Base-by-base conservation (phyloP, 2,113 vertebrate species). In the Ptychochromis oligacanthus region DNA sequence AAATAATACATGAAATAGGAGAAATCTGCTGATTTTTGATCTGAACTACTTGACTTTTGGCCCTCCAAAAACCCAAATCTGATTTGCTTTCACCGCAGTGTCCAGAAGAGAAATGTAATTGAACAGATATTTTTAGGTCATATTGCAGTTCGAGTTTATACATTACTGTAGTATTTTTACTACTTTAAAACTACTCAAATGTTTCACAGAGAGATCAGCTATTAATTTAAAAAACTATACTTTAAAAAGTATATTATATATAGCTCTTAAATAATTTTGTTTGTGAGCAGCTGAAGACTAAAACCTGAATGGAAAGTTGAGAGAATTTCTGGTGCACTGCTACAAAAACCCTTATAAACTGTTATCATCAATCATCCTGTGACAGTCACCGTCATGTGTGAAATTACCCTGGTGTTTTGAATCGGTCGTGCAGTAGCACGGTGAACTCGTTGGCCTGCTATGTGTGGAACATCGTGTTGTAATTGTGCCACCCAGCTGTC, bases 401-500 rank as follows among this genome's bases (percentile, higher is more conserved):
- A 91, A 92, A 88, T 89, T 36, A 65, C 64, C 85, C 86, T 28
- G 82, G 62, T 91, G 88, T 91, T 88, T 90, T 88, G 75, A 90
- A 89, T 85, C 82, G 22, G 80, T 54, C 2, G 62, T 87, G 85
- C 87, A 78, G 83, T 59, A 81, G 84, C 75, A 78, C 89, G 82
- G 4, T 89, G 92, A 93, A 92, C 93, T 10, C 70, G 36, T 60
- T 93, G 90, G 87, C 91, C 91, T 11, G 56, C 79, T 26, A 4
- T 57, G 64, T 49, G 58, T 82, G 86, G 88, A 87, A 82, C 86
- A 77, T 79, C 77, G 49, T 79, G 88, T 54, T 92, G 86, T 91
- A 88, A 87, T 90, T 86, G 89, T 87, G 77, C 85, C 88, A 86
- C 85, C 84, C 88, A 82, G 91, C 92, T 94, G 93, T 90, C 89